Evolutionary conservation across 2,888 invertebrate species (phyloP).

Genomic region (Synanthedon andrenaeformis): DNA sequence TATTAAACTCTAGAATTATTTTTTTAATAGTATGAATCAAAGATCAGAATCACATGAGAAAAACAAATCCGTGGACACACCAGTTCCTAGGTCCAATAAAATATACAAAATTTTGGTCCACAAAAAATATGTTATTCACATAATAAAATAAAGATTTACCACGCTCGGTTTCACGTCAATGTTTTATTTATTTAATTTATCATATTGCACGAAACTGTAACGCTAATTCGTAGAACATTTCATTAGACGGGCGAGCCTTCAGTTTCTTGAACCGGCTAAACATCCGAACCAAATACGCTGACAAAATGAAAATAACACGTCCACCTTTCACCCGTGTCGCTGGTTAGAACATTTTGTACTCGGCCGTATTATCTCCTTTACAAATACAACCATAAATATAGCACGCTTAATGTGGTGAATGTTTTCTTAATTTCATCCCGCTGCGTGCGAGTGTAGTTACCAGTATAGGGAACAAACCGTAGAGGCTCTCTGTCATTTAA

Average conservation of each 20-base stretch:
- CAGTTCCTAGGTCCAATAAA: no score
- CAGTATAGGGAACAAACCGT: neutral
- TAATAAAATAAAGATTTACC: no score
- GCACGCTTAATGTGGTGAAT: conserved; percentile 51
- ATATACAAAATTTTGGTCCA: no score
- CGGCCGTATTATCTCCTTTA: conserved; percentile 18
- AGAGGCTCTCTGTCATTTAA: neutral
- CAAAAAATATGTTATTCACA: no score
- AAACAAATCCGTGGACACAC: no score
- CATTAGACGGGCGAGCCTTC: conserved; percentile 7
- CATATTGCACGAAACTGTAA: neutral
- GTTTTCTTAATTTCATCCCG: conserved; percentile 68
- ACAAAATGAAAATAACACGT: conserved; percentile 8
- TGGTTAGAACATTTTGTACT: conserved; percentile 18
- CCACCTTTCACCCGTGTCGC: conserved; percentile 11
- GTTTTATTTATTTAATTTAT: neutral
- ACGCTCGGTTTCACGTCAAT: neutral
- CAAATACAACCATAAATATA: conserved; percentile 38
- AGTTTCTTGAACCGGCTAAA: conserved; percentile 3
- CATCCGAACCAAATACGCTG: conserved; percentile 1
- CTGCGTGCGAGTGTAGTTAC: conserved; percentile 45
- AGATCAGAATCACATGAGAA: no score
- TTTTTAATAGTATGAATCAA: no score
- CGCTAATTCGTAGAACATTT: conserved; percentile 7
- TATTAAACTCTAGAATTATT: no score